Conservation (phyloP, 2,797 vertebrate species). For the Anabas testudineus region DNA sequence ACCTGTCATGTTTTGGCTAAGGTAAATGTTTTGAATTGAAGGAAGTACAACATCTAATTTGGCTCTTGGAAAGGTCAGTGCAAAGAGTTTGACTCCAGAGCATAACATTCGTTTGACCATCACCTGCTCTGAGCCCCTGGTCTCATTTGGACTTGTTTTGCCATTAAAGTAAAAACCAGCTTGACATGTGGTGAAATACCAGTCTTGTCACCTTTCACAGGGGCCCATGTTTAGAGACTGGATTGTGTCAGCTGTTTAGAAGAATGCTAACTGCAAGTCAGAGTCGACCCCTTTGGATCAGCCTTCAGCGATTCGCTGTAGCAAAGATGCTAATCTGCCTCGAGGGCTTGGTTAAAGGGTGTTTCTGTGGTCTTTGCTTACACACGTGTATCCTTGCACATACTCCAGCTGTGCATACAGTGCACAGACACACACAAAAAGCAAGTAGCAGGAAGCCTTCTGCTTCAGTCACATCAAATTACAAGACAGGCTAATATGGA, state of each 20-base stretch:
- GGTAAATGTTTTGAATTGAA: slow-evolving; percentile 49
- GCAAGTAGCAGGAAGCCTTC: slow-evolving; percentile 17
- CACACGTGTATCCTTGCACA: slow-evolving; percentile 26
- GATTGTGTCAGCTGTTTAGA: slow-evolving; percentile 13
- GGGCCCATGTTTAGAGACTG: neutral
- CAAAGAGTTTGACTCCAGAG: slow-evolving; percentile 40
- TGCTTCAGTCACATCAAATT: slow-evolving; percentile 37
- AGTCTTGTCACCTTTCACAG: slow-evolving; percentile 15
- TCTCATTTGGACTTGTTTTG: neutral
- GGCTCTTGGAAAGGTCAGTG: slow-evolving; percentile 61
- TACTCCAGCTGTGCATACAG: slow-evolving; percentile 12
- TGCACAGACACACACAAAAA: neutral
- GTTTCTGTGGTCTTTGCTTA: slow-evolving; percentile 51
- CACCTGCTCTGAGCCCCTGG: slow-evolving; percentile 4
- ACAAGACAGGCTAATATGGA: slow-evolving; percentile 50
- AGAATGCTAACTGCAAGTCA: slow-evolving; percentile 48
- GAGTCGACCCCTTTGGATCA: slow-evolving; percentile 19
- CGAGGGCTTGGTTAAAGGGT: slow-evolving; percentile 46
- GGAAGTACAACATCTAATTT: slow-evolving; percentile 56
- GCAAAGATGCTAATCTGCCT: slow-evolving; percentile 39
- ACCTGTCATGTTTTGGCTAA: slow-evolving; percentile 40
- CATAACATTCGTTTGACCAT: slow-evolving; percentile 29
- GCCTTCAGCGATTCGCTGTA: slow-evolving; percentile 22
- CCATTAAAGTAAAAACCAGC: slow-evolving; percentile 2
- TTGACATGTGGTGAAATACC: slow-evolving; percentile 28